Base-by-base conservation (phyloP, 2,888 invertebrate genomes). In the Campoplex capitator region DNA sequence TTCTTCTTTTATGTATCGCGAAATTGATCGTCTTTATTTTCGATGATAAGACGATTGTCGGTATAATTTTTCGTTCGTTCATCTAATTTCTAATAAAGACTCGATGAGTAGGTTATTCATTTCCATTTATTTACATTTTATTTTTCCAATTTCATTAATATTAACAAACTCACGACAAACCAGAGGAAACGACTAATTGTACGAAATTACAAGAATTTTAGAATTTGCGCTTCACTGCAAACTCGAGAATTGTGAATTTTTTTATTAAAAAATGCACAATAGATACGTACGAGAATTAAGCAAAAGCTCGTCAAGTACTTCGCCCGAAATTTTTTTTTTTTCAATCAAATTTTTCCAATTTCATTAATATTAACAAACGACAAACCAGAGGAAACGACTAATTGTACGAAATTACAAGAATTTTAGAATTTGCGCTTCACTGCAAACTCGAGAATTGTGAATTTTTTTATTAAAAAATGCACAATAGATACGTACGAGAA, bases 11-110 rank as follows among this genome's bases (percentile, higher is more conserved):
- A 11, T 45, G 3, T 42, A 65, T 23, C 68, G 32, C 32, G 8
- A 35, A 73, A 86, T 83, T 65, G 71, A 83, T 83, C 67, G 80
- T 86, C 77, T 76, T 42, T 32, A 74, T 51, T 77, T 56, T 51
- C n/a, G 77, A 84, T 86, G 86, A 86, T 77, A 62, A 77, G 84
- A 51, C 80, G 79, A 86, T 80, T 83, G 83, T 73, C 70, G 71
- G 38, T n/a, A 42, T 18, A 75, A n/a, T 71, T 54, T 32, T 70
- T 70, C 54, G 7, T 74, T 73, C 18, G 74, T 79, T 70, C 75
- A 58, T 79, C 56, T 32, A 45, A 68, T 51, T 56, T 73, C 32
- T 23, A 65, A 77, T 51, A 56, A 23, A 58, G n/a, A 74, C 54
- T 38, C 4, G 38, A 54, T 54, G 32, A 18, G 4, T 1, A 28